These are phyloP conservation scores for Pasiphila rectangulata DNA, from an alignment of 2,888 invertebrate species.

Conservation along the genomic window DNA sequence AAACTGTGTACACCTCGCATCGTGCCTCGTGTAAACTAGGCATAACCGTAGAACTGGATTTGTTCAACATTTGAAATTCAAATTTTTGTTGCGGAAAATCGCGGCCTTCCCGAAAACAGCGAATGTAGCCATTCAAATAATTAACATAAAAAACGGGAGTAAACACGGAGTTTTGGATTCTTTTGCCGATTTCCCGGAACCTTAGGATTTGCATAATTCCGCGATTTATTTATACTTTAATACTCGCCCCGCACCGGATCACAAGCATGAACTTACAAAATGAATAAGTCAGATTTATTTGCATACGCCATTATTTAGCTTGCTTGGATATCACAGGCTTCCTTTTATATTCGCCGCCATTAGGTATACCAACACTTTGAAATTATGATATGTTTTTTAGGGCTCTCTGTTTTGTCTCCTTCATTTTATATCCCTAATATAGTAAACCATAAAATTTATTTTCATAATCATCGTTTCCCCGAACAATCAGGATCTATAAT, in stretches of 20 bases:
- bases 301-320: background rate
- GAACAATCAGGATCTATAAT: too few species aligned
- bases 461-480: too few species aligned
- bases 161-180: constrained; percentile 55
- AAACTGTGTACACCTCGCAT: too few species aligned
- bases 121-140: constrained; percentile 66
- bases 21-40: too few species aligned
- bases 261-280: constrained; percentile 14
- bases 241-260: constrained; percentile 18
- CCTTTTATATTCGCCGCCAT: too few species aligned
- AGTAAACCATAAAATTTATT: too few species aligned
- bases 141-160: constrained; percentile 64
- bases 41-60: constrained; percentile 63
- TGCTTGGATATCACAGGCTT: too few species aligned
- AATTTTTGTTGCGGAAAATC: constrained; percentile 63
- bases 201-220: constrained; percentile 40
- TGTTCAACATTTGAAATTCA: constrained; percentile 70
- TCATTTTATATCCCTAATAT: too few species aligned
- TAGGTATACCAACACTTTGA: too few species aligned
- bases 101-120: constrained; percentile 57
- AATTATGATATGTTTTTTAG: too few species aligned
- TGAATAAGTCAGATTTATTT: constrained; percentile 2
- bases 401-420: too few species aligned
- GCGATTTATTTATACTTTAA: constrained; percentile 35
- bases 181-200: constrained; percentile 38